Evolutionary conservation across 2,113 vertebrate genomes (phyloP), one percentile per base, ranked within the genome.

Genomic region (Emydocephalus ijimae): DNA sequence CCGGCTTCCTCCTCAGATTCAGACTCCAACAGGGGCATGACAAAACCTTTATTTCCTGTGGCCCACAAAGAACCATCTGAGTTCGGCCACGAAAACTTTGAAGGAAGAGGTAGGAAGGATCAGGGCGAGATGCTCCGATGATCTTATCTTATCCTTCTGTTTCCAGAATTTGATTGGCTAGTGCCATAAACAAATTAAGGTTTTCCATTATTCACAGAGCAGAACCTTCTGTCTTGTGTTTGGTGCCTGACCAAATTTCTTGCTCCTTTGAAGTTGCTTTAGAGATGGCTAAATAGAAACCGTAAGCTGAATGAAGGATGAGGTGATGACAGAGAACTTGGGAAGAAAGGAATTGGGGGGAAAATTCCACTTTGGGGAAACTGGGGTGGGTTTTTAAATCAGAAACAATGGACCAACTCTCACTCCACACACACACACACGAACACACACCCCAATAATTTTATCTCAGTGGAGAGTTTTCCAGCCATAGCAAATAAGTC

Each of bases 251-350:
- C 92, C 94, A 97, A 98, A 95, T 93, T 95, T 94, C 95, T 89
- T 90, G 94, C 92, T 96, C 93, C 97, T 98, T 98, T 98, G 97
- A 98, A 98, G 97, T 98, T 95, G 94, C 93, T 97, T 97, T 97
- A 97, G 97, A 96, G 95, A 96, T 93, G 96, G 95, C 94, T 97
- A 97, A 97, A 96, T 94, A 95, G 94, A 96, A 96, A 96, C 96
- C 96, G 95, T 97, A 96, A 91, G 96, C 94, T 92, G 94, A 95
- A 97, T 97, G 97, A 98, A 97, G 97, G 98, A 98, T 95, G 97
- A 98, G 97, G 97, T 97, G 97, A 98, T 96, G 97, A 98, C 93
- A 97, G 96, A 95, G 96, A 95, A 98, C 97, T 91, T 92, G 92
- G 96, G 96, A 96, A 98, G 97, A 96, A 97, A 96, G 96, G 96